phyloP scores from a whole-genome alignment of 2,888 invertebrate species.

The Halictus quadricinctus region DNA sequence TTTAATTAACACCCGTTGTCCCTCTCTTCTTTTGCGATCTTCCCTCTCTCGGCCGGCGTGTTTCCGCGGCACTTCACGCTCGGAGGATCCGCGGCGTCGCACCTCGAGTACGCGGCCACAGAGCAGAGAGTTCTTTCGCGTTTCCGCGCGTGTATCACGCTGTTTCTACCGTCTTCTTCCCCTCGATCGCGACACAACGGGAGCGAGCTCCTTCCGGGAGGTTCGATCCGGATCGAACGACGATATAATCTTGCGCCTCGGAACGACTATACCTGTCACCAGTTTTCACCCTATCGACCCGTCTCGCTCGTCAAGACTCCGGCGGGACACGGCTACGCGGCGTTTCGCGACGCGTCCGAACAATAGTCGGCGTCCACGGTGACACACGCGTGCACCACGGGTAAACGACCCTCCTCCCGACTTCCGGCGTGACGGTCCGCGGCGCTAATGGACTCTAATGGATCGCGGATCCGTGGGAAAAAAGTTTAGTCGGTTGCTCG shows the following conservation, averaged over 20 bases:
- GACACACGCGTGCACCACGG: slow-evolving; percentile 5
- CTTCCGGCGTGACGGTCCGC: not conserved
- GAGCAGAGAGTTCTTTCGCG: slow-evolving; percentile 4
- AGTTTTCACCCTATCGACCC: slow-evolving; percentile 59
- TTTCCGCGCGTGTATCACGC: not conserved
- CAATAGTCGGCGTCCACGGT: not conserved
- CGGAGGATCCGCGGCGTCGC: slow-evolving; percentile 7
- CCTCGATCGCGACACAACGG: not conserved
- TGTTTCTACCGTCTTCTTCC: not conserved
- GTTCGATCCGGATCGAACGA: not conserved
- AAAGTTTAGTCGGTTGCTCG: slow-evolving; percentile 32
- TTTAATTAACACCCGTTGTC: slow-evolving; percentile 73
- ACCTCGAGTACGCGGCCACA: slow-evolving; percentile 26
- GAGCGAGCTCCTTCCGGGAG: not conserved
- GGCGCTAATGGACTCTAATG: slow-evolving; percentile 42
- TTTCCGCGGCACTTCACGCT: slow-evolving; percentile 37
- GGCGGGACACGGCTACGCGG: not conserved
- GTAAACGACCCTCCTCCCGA: not conserved
- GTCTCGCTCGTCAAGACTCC: slow-evolving; percentile 15
- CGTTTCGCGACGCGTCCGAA: not conserved
- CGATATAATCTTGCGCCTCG: not conserved
- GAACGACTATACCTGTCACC: slow-evolving; percentile 28
- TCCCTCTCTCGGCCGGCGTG: slow-evolving; percentile 19
- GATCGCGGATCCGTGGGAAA: not conserved
- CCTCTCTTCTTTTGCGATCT: slow-evolving; percentile 45